Conservation (phyloP, 2,888 invertebrate genomes). For the Gymnosoma rotundatum region DNA sequence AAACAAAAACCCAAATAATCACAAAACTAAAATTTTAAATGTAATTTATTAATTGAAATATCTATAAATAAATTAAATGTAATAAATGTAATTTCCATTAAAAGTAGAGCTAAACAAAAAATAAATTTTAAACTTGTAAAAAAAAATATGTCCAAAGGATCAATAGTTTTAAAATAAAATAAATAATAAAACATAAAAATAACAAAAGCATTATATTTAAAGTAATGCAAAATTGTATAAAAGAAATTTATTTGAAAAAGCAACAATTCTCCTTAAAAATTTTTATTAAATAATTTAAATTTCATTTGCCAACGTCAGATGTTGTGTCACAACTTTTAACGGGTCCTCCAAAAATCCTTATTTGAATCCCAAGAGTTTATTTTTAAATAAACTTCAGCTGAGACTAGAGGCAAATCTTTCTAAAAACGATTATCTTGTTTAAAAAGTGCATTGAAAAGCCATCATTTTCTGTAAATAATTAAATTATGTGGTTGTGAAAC, state of each 20-base stretch:
- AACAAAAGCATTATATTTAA: not conserved
- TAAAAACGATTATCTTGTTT: not conserved
- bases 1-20: slow-evolving; percentile 30
- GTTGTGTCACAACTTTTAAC: no score
- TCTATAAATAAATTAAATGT: slow-evolving; percentile 50
- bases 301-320: no score
- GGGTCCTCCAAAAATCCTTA: no score
- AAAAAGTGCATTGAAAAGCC: slow-evolving; percentile 37
- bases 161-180: slow-evolving; percentile 56
- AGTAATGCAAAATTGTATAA: slow-evolving; percentile 63
- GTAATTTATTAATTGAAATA: slow-evolving; percentile 52
- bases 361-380: no score
- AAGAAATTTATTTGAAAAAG: not conserved
- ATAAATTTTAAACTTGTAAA: slow-evolving; percentile 59
- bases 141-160: slow-evolving; percentile 53
- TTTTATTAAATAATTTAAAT: no score
- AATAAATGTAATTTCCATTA: slow-evolving; percentile 65
- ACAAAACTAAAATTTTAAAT: slow-evolving; percentile 52
- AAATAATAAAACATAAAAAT: not conserved
- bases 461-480: slow-evolving; percentile 52
- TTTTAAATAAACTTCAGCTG: not conserved
- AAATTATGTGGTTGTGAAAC: slow-evolving; percentile 68
- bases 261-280: no score
- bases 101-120: slow-evolving; percentile 48
- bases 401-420: not conserved